Conservation (phyloP, 2,888 invertebrate genomes). For the Conomelus anceps region DNA sequence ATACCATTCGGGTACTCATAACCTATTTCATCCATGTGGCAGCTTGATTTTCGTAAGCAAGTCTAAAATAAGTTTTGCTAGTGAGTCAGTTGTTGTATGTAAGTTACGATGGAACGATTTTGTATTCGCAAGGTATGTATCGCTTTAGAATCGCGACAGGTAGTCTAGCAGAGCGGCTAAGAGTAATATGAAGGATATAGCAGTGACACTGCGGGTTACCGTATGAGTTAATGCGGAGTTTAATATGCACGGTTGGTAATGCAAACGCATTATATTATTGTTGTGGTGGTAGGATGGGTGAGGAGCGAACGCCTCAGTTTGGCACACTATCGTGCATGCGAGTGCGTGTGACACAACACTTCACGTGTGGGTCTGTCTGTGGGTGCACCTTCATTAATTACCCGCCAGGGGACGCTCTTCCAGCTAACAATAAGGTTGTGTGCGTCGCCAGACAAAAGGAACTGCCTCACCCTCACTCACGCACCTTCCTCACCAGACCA, state of each 20-base stretch:
- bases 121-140: background rate
- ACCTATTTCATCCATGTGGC: background rate
- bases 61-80: background rate
- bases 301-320: background rate
- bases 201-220: background rate
- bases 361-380: background rate
- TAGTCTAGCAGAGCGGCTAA: background rate
- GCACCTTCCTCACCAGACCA: background rate
- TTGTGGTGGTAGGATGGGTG: background rate
- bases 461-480: background rate
- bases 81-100: background rate
- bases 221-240: background rate
- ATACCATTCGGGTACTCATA: background rate
- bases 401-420: background rate
- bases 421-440: background rate
- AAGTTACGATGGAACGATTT: no score
- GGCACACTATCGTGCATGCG: background rate
- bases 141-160: background rate
- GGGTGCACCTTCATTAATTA: background rate
- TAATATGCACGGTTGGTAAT: background rate
- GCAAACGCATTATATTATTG: background rate
- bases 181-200: background rate
- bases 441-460: background rate
- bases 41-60: background rate
- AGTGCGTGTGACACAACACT: background rate